Base-by-base conservation (phyloP, 2,797 vertebrate species). In the Pseudotriccus pelzelni region DNA sequence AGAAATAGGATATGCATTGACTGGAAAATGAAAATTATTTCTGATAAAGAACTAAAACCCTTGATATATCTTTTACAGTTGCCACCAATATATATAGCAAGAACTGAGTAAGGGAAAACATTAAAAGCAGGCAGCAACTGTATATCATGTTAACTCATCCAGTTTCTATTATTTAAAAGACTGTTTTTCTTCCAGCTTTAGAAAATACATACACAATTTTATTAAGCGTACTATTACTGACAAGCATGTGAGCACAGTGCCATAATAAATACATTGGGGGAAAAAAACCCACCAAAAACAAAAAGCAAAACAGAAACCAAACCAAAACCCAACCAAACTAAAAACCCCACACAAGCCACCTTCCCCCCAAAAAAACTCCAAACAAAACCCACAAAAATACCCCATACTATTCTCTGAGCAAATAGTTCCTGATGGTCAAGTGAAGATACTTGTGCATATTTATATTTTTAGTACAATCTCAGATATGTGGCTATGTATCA, bases 1-100 rank as follows among this genome's bases (percentile, higher is more conserved):
- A 98, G 95, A 98, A 98, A 98, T 98, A 98, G 97, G 97, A 97
- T 97, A 98, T 52, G 95, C 97, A 97, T 97, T 98, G 96, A 97
- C 96, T 97, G 97, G 97, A 98, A 98, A 98, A 98, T 97, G 79
- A 97, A 97, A 97, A 97, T 97, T 96, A 97, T 98, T 98, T 97
- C 97, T 97, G 93, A 96, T 97, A 95, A 96, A 96, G 95, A 96
- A 87, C 84, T 87, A 77, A 96, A 97, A 52, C n/a, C 89, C 72
- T 97, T 97, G 70, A 93, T 97, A 70, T 62, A 93, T 95, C 90
- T 97, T 95, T 90, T 92, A 36, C 78, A 94, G 87, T 94, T 95
- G 55, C 76, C 34, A 96, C n/a, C 52, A 85, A 27, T 94, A 87
- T 41, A 73, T 96, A 67, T 74, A 89, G n/a, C 79, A 94, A 94